These are phyloP conservation scores for Urocolius indicus DNA, from an alignment of 2,113 vertebrate species.

Conservation along the genomic window DNA sequence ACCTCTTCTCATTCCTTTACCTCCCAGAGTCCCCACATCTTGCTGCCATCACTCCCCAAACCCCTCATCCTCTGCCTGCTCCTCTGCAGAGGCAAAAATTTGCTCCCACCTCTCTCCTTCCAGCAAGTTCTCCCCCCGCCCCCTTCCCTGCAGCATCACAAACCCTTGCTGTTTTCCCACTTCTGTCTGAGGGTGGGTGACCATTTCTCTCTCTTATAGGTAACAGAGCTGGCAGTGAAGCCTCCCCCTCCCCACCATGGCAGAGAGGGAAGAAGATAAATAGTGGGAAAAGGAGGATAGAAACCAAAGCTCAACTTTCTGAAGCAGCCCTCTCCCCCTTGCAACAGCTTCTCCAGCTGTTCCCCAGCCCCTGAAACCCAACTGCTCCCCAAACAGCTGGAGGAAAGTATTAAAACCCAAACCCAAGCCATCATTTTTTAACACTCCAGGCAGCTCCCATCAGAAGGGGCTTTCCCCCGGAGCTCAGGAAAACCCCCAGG, in stretches of 20 bases:
- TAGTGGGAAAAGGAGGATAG: not conserved
- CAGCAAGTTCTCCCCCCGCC: not conserved
- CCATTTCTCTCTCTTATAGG: accelerated
- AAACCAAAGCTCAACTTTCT: not conserved
- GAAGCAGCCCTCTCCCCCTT: not conserved
- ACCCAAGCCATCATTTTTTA: not conserved
- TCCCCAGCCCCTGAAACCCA: not conserved
- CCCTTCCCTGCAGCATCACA: not conserved
- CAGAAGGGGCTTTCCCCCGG: not conserved
- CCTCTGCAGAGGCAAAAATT: not conserved
- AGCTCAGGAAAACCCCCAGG: not conserved
- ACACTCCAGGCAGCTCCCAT: not conserved
- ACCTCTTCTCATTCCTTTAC: not conserved
- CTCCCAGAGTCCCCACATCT: not conserved
- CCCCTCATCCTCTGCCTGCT: not conserved
- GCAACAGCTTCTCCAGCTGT: not conserved
- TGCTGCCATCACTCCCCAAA: accelerated
- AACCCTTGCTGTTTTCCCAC: not conserved
- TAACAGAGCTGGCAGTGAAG: not conserved
- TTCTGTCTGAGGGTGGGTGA: not conserved
- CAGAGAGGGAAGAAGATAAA: not conserved
- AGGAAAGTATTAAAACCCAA: not conserved
- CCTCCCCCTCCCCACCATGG: no score
- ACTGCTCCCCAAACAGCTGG: not conserved
- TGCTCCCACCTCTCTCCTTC: not conserved